A percentile compares a stretch with the other conserved stretches of the same genome.
phyloP scores from a whole-genome alignment of 1,140 invertebrate genomes.

The Amphibalanus amphitrite region DNA sequence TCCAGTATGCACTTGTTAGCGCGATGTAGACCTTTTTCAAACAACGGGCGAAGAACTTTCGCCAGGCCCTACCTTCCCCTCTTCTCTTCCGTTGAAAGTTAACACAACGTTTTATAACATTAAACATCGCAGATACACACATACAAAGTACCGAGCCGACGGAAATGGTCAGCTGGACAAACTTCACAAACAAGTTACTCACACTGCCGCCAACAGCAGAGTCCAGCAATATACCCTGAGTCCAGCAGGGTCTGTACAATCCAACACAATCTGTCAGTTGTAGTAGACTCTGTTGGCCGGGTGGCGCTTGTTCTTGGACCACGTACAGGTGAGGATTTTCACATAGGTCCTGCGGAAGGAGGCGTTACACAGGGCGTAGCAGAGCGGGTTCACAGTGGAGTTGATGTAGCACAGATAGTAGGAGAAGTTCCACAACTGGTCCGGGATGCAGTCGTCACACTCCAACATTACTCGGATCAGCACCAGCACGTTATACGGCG shows the following conservation, averaged over 20 bases:
- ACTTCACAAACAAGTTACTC: not conserved
- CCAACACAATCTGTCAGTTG: slow-evolving; percentile 16
- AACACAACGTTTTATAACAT: no score
- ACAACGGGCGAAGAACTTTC: no score
- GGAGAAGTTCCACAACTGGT: slow-evolving; percentile 83
- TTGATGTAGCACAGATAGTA: slow-evolving; percentile 99
- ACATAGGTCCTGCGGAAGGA: slow-evolving; percentile 91
- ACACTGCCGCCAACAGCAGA: not conserved
- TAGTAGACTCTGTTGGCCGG: slow-evolving; percentile 21
- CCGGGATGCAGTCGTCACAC: slow-evolving; percentile 64
- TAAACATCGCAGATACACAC: no score
- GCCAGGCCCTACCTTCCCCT: no score
- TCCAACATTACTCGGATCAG: slow-evolving; percentile 67
- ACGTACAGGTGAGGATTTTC: slow-evolving; percentile 88
- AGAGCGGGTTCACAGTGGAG: slow-evolving; percentile 64
- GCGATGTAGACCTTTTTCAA: no score
- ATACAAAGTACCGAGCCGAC: no score
- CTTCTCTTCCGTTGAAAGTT: no score
- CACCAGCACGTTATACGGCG: slow-evolving; percentile 92
- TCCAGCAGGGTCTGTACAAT: no score
- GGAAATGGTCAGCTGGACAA: no score
- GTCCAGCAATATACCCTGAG: no score
- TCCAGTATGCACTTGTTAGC: no score
- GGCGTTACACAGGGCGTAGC: slow-evolving; percentile 90
- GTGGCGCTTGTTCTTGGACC: slow-evolving; percentile 36